phyloP scores from a whole-genome alignment of 2,113 vertebrate genomes.

The Neolamprologus modestus region DNA sequence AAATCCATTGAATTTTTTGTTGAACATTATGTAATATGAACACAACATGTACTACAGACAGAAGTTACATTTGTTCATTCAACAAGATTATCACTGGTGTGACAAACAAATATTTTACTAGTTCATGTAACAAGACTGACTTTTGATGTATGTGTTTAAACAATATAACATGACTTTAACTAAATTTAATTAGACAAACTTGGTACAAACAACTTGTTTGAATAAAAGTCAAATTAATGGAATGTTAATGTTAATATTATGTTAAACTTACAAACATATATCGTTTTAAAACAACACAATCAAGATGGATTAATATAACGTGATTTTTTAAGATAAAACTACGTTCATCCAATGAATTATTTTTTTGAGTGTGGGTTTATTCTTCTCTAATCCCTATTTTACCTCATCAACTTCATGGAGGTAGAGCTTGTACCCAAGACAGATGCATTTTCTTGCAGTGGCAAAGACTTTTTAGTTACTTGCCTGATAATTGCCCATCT shows the following conservation, averaged over 20 bases:
- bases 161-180: background rate
- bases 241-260: background rate
- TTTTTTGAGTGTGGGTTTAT: background rate
- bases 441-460: constrained; percentile 21
- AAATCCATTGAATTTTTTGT: background rate
- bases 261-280: background rate
- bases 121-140: background rate
- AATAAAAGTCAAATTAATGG: background rate
- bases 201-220: background rate
- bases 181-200: background rate
- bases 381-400: background rate
- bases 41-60: background rate
- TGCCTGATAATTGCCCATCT: constrained; percentile 63
- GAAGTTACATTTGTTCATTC: background rate
- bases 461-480: constrained; percentile 13
- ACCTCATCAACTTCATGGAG: background rate
- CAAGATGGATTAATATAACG: too few species aligned
- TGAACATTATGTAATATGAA: background rate
- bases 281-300: too few species aligned
- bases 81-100: background rate
- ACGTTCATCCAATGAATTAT: background rate
- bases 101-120: background rate
- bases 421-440: background rate
- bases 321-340: background rate
- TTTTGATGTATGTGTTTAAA: background rate